Evolutionary conservation across 2,113 vertebrate genomes (phyloP).

Genomic region (Cichladusa arquata): DNA sequence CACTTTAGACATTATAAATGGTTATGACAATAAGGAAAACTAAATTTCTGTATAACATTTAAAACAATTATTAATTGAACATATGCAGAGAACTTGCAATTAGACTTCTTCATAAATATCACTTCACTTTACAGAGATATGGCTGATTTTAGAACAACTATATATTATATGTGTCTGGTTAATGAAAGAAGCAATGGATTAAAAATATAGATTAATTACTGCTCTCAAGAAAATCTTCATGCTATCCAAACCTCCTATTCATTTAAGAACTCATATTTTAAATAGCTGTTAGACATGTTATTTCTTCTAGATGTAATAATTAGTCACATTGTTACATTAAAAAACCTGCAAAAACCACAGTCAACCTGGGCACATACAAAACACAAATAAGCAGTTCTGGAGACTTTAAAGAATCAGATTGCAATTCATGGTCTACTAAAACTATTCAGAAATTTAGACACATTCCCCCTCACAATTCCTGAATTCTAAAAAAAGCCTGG

Average conservation of each 20-base stretch:
- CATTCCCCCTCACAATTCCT: accelerated
- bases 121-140: not conserved
- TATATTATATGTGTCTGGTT: not conserved
- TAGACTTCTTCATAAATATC: not conserved
- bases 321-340: not conserved
- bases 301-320: not conserved
- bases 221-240: not conserved
- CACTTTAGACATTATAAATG: not conserved
- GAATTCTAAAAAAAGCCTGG: not conserved
- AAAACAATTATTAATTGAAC: not conserved
- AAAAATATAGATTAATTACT: not conserved
- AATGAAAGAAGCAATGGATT: not conserved
- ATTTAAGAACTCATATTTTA: not conserved
- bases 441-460: not conserved
- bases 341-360: not conserved
- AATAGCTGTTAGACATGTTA: not conserved
- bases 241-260: not conserved
- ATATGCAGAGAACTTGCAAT: not conserved
- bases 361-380: not conserved
- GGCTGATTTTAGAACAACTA: not conserved
- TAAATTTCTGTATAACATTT: not conserved
- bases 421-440: not conserved
- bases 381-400: not conserved
- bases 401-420: not conserved
- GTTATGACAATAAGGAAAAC: not conserved